These are phyloP conservation scores for Phania funesta DNA, from an alignment of 2,888 invertebrate species.

Conservation along the genomic window DNA sequence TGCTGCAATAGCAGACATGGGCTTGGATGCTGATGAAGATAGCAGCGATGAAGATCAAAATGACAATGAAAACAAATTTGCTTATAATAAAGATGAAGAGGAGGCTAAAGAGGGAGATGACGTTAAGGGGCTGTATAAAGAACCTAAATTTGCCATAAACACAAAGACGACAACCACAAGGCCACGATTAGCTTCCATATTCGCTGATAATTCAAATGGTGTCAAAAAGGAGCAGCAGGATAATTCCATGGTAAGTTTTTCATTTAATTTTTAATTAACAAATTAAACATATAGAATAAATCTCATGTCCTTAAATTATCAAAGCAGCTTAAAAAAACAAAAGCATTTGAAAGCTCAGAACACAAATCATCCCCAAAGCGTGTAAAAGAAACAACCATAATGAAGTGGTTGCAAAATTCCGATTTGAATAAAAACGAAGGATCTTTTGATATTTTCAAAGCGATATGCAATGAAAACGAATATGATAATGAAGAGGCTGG, in stretches of 20 bases:
- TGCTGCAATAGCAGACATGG: slow-evolving; percentile 71
- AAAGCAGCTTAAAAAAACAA: slow-evolving; percentile 45
- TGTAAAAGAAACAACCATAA: slow-evolving; percentile 73
- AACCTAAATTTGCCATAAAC: slow-evolving; percentile 9
- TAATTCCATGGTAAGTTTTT: slow-evolving; percentile 40
- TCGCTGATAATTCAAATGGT: slow-evolving; percentile 59
- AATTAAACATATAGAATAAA: slow-evolving; percentile 15
- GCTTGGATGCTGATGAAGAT: slow-evolving; percentile 70
- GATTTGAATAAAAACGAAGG: slow-evolving; percentile 78
- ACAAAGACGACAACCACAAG: slow-evolving; percentile 24
- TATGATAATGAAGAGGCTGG: slow-evolving; percentile 58
- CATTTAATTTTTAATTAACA: background rate
- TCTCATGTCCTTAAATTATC: background rate
- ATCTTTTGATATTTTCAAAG: slow-evolving; percentile 77
- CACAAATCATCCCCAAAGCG: slow-evolving; percentile 48
- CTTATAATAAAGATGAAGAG: slow-evolving; percentile 44
- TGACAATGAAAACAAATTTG: slow-evolving; percentile 54
- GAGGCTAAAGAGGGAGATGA: slow-evolving; percentile 34
- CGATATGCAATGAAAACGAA: slow-evolving; percentile 77
- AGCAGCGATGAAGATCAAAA: slow-evolving; percentile 68
- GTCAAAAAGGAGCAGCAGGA: slow-evolving; percentile 9
- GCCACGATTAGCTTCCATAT: slow-evolving; percentile 54
- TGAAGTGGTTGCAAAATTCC: slow-evolving; percentile 79
- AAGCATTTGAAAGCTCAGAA: slow-evolving; percentile 18
- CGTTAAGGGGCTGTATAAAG: background rate